Conservation (phyloP, 2,113 vertebrate species). For the Prietella phreatophila region DNA sequence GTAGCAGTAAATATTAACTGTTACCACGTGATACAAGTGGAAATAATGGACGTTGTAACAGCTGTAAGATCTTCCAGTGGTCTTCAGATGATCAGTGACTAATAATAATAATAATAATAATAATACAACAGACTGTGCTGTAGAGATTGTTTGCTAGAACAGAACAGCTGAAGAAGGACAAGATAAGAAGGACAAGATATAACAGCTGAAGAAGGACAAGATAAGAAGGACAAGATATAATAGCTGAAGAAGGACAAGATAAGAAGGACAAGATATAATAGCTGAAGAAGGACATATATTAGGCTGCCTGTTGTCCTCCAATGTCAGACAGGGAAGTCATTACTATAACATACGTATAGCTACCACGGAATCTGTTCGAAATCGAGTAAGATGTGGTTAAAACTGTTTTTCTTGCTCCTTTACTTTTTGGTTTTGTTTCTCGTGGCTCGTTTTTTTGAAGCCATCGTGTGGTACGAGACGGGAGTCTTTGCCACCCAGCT, state of each 20-base stretch:
- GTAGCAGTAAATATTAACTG: background rate
- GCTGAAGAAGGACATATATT: too few species aligned
- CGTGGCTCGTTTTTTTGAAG: constrained; percentile 89
- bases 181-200: too few species aligned
- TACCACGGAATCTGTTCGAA: background rate
- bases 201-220: background rate
- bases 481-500: constrained; percentile 91
- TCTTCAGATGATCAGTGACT: background rate
- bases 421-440: constrained; percentile 90
- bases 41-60: background rate
- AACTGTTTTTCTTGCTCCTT: constrained; percentile 88
- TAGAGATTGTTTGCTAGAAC: background rate
- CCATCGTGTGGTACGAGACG: constrained; percentile 93
- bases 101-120: background rate
- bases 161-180: constrained; percentile 8
- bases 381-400: constrained; percentile 86
- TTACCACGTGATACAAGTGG: background rate
- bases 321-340: constrained; percentile 12
- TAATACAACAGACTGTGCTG: too few species aligned
- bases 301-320: background rate
- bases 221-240: too few species aligned
- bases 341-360: background rate
- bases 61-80: background rate
- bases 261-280: too few species aligned
- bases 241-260: constrained; percentile 8